A percentile compares a stretch with the other conserved stretches of the same genome.
phyloP scores from a whole-genome alignment of 37 sponge, comb jelly and placozoan species.

The Beroe forskalii region DNA sequence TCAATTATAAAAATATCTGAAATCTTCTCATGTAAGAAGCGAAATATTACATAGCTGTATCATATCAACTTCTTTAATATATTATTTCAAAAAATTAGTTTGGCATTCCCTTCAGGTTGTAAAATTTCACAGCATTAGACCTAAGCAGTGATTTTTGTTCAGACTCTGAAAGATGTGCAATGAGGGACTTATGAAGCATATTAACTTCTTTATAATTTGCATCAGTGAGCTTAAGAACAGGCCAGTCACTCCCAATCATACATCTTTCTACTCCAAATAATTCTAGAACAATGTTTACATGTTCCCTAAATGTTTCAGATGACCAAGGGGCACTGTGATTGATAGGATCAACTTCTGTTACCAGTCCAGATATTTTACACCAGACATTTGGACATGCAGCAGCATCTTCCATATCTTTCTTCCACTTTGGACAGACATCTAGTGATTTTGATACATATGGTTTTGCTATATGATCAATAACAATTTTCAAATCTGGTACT shows the following conservation, averaged over 20 bases:
- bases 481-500: constrained; percentile 19
- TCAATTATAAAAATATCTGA: too few species aligned
- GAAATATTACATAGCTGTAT: too few species aligned
- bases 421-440: constrained; percentile 11
- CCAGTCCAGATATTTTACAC: constrained; percentile 52
- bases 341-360: constrained; percentile 37
- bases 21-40: too few species aligned
- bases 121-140: constrained; percentile 30
- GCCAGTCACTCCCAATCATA: constrained; percentile 63
- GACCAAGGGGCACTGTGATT: neutral
- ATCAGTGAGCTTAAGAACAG: constrained; percentile 10
- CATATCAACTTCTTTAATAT: too few species aligned
- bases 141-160: neutral
- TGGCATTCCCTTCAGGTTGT: constrained; percentile 32
- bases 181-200: neutral
- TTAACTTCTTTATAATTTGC: constrained; percentile 9
- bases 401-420: constrained; percentile 11
- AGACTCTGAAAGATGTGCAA: neutral
- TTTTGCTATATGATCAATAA: constrained; percentile 56
- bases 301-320: neutral
- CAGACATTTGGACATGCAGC: constrained; percentile 22
- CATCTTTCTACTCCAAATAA: constrained; percentile 29
- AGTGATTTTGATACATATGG: constrained; percentile 11
- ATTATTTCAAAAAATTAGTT: too few species aligned
- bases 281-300: constrained; percentile 3